A percentile compares a stretch with the other conserved stretches of the same genome.
phyloP scores from a whole-genome alignment of 2,797 vertebrate genomes.

The Lithobates sylvaticus region DNA sequence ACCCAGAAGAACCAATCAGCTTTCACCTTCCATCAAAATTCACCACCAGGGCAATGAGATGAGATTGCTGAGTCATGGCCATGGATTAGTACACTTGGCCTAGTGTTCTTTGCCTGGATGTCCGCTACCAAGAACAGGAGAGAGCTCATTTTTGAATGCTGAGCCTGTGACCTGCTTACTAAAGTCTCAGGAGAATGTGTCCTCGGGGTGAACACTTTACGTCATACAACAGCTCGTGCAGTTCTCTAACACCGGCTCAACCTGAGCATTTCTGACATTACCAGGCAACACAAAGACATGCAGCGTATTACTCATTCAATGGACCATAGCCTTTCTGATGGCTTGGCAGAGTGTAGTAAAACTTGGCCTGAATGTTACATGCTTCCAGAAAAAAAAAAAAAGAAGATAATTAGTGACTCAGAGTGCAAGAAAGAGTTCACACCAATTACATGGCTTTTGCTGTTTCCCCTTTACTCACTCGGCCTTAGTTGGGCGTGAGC shows the following conservation, averaged over 20 bases:
- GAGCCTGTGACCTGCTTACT: conserved; percentile 43
- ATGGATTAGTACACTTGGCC: neutral
- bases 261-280: conserved; percentile 23
- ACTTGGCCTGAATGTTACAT: conserved; percentile 22
- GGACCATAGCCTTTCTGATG: neutral
- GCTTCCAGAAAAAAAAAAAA: conserved; percentile 20
- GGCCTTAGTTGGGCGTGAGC: conserved; percentile 30
- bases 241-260: conserved; percentile 17
- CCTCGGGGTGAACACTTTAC: conserved; percentile 21
- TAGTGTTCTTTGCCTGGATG: neutral
- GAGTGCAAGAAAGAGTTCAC: conserved; percentile 33
- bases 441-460: conserved; percentile 42
- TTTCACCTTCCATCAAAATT: neutral
- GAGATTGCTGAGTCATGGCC: neutral
- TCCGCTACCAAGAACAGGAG: conserved; percentile 13
- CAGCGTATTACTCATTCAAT: neutral
- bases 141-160: conserved; percentile 8
- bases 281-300: conserved; percentile 28
- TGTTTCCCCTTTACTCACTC: conserved; percentile 4
- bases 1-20: neutral
- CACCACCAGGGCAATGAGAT: neutral
- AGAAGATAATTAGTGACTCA: conserved; percentile 30
- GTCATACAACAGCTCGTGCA: conserved; percentile 24
- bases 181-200: conserved; percentile 31
- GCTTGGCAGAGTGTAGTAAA: conserved; percentile 21